These are phyloP conservation scores for Dryobota labecula DNA, from an alignment of 2,888 invertebrate species.

Conservation along the genomic window DNA sequence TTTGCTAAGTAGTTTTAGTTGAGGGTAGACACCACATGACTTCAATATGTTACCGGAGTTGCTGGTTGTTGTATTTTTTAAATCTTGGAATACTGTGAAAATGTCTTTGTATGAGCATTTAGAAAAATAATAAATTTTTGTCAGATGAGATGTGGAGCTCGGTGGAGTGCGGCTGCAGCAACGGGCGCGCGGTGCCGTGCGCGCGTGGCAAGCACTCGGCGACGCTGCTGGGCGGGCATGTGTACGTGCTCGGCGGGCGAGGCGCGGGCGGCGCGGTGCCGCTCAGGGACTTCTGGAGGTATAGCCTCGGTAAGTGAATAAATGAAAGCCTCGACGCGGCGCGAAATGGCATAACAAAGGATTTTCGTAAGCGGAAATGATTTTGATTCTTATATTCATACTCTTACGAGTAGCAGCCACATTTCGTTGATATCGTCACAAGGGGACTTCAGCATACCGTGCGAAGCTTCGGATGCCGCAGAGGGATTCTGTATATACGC, in stretches of 20 bases:
- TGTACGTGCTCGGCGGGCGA: constrained; percentile 96
- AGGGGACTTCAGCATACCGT: not conserved
- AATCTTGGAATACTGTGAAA: not conserved
- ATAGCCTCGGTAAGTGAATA: constrained; percentile 92
- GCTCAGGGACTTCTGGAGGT: constrained; percentile 96
- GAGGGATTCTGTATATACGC: not conserved
- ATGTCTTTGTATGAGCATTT: not conserved
- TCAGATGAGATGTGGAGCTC: constrained; percentile 86
- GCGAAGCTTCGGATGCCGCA: not conserved
- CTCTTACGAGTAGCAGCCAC: not conserved
- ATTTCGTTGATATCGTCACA: not conserved
- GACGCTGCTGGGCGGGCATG: constrained; percentile 93
- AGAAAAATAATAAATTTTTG: not conserved
- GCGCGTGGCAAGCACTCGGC: constrained; percentile 95
- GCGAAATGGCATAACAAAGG: not conserved
- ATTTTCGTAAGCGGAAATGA: not conserved
- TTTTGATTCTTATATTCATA: not conserved
- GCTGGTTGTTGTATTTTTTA: not conserved
- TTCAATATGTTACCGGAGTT: not conserved
- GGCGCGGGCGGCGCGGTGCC: constrained; percentile 95
- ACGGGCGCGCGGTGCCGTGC: constrained; percentile 87
- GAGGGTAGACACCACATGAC: not conserved
- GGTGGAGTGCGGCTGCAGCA: constrained; percentile 77
- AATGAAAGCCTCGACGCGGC: not conserved
- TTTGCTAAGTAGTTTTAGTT: not conserved